Conservation (phyloP, 2,113 vertebrate genomes). For the Pagrus major region DNA sequence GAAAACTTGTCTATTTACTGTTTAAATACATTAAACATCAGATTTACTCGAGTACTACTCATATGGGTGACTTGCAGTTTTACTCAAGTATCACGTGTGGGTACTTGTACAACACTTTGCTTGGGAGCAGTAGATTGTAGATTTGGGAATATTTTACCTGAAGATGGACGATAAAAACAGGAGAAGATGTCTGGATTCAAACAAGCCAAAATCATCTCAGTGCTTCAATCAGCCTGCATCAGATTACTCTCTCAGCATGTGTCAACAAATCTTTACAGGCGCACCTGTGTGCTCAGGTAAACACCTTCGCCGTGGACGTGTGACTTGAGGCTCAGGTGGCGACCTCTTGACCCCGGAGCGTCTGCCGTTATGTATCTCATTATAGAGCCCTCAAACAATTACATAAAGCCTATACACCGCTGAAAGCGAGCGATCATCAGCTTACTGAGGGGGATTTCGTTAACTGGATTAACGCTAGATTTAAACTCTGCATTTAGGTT, state of each 20-base stretch:
- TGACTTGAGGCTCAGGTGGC: constrained; percentile 34
- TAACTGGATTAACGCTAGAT: constrained; percentile 76
- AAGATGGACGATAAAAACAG: too few relatives aligned
- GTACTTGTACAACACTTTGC: too few relatives aligned
- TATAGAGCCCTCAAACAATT: constrained; percentile 64
- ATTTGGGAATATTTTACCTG: not conserved
- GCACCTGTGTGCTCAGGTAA: constrained; percentile 1
- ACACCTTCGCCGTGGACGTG: constrained; percentile 13
- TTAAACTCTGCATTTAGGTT: constrained; percentile 75
- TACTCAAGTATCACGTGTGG: too few relatives aligned
- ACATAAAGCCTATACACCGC: constrained; percentile 65
- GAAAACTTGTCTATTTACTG: too few relatives aligned
- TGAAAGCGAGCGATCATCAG: constrained; percentile 64
- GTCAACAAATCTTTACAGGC: not conserved
- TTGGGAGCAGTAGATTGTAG: too few relatives aligned
- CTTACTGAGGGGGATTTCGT: constrained; percentile 70
- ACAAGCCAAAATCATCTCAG: too few relatives aligned
- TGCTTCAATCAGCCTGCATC: not conserved
- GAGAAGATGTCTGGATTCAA: too few relatives aligned
- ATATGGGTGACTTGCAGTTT: too few relatives aligned
- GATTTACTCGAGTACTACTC: too few relatives aligned
- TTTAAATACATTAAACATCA: too few relatives aligned
- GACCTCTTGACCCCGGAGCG: not conserved
- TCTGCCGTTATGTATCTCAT: constrained; percentile 39
- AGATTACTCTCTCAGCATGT: not conserved